These are phyloP conservation scores for Hermaeophaga mercurialis DNA, from an alignment of 2,888 invertebrate genomes.

Conservation along the genomic window DNA sequence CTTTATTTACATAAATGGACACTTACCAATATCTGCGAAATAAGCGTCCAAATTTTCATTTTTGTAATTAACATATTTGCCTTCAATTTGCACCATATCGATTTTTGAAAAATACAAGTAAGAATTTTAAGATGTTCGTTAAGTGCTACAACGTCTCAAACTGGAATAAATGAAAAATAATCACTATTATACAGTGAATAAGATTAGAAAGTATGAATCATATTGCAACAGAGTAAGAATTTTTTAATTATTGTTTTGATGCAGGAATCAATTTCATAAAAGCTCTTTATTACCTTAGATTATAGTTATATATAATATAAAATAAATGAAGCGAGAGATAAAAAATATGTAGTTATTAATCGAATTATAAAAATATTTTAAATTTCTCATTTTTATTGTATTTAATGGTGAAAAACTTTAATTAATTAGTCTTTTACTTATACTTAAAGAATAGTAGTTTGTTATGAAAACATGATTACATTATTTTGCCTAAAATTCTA, in stretches of 20 bases:
- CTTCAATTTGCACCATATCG: conserved; percentile 63
- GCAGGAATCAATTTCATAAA: too few relatives aligned
- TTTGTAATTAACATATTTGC: conserved; percentile 68
- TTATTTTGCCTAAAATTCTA: too few relatives aligned
- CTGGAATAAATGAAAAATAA: conserved; percentile 9
- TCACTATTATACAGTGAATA: conserved; percentile 7
- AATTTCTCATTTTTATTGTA: too few relatives aligned
- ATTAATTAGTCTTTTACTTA: too few relatives aligned
- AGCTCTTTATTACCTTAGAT: too few relatives aligned
- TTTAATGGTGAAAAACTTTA: too few relatives aligned
- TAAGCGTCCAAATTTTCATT: conserved; percentile 71
- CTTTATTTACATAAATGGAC: not conserved
- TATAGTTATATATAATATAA: too few relatives aligned
- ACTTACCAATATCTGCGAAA: conserved; percentile 66
- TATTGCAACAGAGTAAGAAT: not conserved
- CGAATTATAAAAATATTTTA: too few relatives aligned
- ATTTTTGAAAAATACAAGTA: not conserved
- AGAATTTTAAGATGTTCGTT: not conserved
- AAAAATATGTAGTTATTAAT: too few relatives aligned
- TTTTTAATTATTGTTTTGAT: conserved; percentile 17
- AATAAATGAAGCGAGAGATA: too few relatives aligned
- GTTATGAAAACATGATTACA: too few relatives aligned
- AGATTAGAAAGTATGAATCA: conserved; percentile 16
- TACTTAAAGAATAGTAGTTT: too few relatives aligned
- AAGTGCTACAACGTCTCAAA: not conserved